Evolutionary conservation across 2,797 vertebrate species (phyloP), one percentile per base, ranked within the genome.

Genomic region (Crenichthys baileyi): DNA sequence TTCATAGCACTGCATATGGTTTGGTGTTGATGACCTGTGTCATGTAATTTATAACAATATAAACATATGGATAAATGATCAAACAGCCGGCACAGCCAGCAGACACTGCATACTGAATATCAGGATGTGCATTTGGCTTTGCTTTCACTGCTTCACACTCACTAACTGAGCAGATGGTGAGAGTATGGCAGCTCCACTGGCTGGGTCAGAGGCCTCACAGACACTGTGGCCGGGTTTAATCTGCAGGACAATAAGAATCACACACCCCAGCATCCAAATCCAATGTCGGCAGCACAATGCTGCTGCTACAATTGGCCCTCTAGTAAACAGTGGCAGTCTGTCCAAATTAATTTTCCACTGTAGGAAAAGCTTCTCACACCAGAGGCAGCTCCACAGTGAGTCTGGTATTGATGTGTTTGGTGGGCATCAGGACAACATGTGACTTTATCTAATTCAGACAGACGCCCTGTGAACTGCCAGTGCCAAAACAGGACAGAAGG

Each of bases 221-320:
- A 68, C 4, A 31, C 72, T 73, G 68, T 16, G 76, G 81, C 81
- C 74, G 77, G 58, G 20, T 91, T 90, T 92, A 91, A 92, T 93
- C 80, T 82, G 79, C 68, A 76, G 71, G 79, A 91, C 88, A 92
- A 93, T 87, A 74, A 83, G 65, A 76, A 58, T 74, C 12, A 73
- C 36, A 80, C 70, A 0, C 16, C 2, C 2, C 61, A 76, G 86
- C 87, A 79, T 87, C 89, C 81, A 86, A 92, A 91, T 91, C 89
- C 90, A 93, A 94, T 93, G 89, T 90, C 90, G 89, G 84, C 82
- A 46, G 82, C 83, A 91, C 92, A 89, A 86, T 88, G 83, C 75
- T 75, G 79, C 84, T 79, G 80, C 89, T 53, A 16, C 16, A 90
- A 93, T 90, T 90, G 88, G 86, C 85, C 88, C 79, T 72, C 89